Conservation (phyloP, 1,140 invertebrate genomes). For the Trialeurodes vaporariorum region DNA sequence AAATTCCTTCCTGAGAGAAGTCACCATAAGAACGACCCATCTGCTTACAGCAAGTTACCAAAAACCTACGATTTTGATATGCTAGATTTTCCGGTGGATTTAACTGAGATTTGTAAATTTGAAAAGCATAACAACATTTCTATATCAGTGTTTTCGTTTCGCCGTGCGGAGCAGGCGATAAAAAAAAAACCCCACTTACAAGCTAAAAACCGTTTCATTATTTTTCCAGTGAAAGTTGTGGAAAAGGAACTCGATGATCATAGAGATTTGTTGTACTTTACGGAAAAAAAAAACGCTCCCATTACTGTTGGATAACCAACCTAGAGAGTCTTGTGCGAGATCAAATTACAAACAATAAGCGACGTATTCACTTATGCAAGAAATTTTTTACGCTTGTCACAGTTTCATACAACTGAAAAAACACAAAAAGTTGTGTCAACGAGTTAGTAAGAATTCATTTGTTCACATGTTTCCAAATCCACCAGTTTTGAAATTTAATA, state of each 20-base stretch:
- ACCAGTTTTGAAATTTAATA: neutral
- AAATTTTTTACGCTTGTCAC: neutral
- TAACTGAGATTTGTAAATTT: neutral
- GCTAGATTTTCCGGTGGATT: neutral
- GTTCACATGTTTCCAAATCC: neutral
- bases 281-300: neutral
- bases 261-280: neutral
- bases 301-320: neutral
- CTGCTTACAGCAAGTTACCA: neutral
- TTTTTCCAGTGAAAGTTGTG: neutral
- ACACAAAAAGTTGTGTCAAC: neutral
- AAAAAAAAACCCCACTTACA: neutral
- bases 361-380: neutral
- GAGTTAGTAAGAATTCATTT: neutral
- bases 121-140: neutral
- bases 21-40: neutral
- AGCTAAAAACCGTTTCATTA: neutral
- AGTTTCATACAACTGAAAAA: neutral
- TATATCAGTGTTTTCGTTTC: neutral
- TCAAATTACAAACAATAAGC: neutral
- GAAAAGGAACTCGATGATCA: neutral
- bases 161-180: no score
- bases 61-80: neutral
- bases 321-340: neutral
- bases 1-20: neutral